Conservation (phyloP, 2,113 vertebrate genomes). For the Carassius carassius region DNA sequence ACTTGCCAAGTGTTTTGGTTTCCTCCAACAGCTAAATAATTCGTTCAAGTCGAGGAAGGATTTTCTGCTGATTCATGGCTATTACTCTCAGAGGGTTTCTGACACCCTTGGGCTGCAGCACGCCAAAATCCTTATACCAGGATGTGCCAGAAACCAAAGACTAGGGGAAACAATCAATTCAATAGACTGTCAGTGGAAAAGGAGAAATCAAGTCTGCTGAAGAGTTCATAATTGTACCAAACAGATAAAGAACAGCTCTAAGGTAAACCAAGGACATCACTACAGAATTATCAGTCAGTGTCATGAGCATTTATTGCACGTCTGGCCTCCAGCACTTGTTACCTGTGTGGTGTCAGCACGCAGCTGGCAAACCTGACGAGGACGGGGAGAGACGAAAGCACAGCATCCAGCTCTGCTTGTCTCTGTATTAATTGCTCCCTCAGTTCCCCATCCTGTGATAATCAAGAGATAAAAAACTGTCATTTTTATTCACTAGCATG, state of each 20-base stretch:
- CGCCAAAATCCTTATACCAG: constrained; percentile 79
- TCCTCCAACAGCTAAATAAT: constrained; percentile 71
- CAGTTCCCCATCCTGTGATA: constrained; percentile 67
- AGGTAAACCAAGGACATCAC: constrained; percentile 15
- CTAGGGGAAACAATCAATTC: constrained; percentile 64
- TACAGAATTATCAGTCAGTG: background rate
- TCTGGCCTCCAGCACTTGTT: background rate
- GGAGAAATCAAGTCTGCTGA: background rate
- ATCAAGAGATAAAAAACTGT: background rate
- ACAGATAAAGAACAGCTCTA: background rate
- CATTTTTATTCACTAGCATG: background rate
- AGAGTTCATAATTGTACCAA: background rate
- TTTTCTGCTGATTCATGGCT: constrained; percentile 67
- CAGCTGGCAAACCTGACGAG: constrained; percentile 72
- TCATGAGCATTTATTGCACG: background rate
- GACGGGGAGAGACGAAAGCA: constrained; percentile 70
- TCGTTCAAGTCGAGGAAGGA: constrained; percentile 78
- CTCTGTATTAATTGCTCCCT: constrained; percentile 70
- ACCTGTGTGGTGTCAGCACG: constrained; percentile 80
- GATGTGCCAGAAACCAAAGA: constrained; percentile 71
- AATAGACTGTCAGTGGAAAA: background rate
- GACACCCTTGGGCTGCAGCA: constrained; percentile 56
- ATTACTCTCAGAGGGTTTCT: constrained; percentile 24
- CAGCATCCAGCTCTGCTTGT: constrained; percentile 72
- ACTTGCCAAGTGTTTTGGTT: constrained; percentile 56